Percentiles rank a stretch among this genome's conserved stretches.
Evolutionary conservation across 1,140 invertebrate genomes (phyloP).

Genomic region (Bicyclus anynana): DNA sequence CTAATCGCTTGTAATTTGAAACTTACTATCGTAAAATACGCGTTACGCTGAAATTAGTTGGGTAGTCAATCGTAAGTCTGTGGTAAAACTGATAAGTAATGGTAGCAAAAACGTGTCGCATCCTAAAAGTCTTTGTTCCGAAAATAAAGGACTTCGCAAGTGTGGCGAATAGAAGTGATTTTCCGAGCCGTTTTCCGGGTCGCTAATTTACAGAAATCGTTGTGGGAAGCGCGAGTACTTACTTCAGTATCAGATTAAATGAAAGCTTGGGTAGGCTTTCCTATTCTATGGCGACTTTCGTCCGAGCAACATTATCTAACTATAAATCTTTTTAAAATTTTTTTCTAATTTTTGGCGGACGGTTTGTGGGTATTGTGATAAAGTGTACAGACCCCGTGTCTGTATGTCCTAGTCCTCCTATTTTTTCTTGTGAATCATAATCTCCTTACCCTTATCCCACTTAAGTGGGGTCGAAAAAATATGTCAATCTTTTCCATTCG

Average conservation of each 20-base stretch:
- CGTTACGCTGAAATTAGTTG: background rate
- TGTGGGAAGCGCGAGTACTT: background rate
- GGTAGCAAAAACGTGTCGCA: background rate
- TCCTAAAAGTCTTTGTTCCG: background rate
- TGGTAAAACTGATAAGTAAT: background rate
- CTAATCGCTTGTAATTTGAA: too few relatives aligned
- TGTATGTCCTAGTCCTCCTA: too few relatives aligned
- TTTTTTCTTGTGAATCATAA: too few relatives aligned
- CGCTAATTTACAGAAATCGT: background rate
- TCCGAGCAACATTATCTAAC: too few relatives aligned
- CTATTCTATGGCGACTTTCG: background rate
- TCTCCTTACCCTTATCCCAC: too few relatives aligned
- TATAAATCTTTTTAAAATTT: background rate
- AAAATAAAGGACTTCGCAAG: conserved; percentile 1
- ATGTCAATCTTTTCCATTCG: too few relatives aligned
- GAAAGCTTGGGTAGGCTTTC: background rate
- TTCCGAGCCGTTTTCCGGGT: conserved; percentile 2
- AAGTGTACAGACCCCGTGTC: too few relatives aligned
- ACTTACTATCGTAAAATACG: too few relatives aligned
- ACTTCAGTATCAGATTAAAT: background rate
- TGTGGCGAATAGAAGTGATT: background rate
- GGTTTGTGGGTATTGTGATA: background rate
- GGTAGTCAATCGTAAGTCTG: background rate
- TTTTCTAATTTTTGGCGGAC: background rate
- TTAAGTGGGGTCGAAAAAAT: too few relatives aligned